Evolutionary conservation across 2,888 invertebrate genomes (phyloP).

Genomic region (Hypselothyrea guttata): DNA sequence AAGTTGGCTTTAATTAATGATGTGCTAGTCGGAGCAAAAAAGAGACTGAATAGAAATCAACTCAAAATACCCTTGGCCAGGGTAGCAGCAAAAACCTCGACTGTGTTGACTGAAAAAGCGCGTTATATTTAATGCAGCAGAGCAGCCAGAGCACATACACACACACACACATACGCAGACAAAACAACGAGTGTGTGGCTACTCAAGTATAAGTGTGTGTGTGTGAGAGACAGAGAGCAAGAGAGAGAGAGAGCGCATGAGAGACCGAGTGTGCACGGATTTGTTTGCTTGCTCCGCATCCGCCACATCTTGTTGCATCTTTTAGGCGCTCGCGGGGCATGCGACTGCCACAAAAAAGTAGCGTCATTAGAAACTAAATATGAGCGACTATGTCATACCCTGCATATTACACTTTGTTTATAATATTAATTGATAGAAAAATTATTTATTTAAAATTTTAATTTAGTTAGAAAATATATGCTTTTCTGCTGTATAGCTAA

Average conservation of each 20-base stretch:
- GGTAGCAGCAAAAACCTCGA: constrained; percentile 27
- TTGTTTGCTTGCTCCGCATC: constrained; percentile 57
- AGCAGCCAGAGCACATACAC: constrained; percentile 5
- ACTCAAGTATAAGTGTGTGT: constrained; percentile 53
- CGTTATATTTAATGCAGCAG: constrained; percentile 47
- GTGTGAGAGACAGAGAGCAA: too few relatives aligned
- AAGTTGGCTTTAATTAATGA: too few relatives aligned
- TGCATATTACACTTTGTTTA: neutral
- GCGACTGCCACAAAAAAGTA: constrained; percentile 16
- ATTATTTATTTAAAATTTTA: too few relatives aligned
- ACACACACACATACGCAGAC: constrained; percentile 18
- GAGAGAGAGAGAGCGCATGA: too few relatives aligned
- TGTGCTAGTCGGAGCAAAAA: neutral
- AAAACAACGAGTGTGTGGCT: constrained; percentile 60
- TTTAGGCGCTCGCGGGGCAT: constrained; percentile 62
- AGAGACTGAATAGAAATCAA: neutral
- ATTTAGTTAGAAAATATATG: too few relatives aligned
- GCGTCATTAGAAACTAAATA: neutral
- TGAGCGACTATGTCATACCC: neutral
- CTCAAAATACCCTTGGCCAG: constrained; percentile 9
- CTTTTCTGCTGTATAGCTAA: too few relatives aligned
- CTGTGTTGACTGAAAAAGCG: constrained; percentile 44
- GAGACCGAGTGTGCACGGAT: constrained; percentile 40
- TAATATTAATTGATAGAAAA: too few relatives aligned
- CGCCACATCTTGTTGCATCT: constrained; percentile 76